These are phyloP conservation scores for Ciconia maguari DNA, from an alignment of 2,113 vertebrate genomes.

Conservation along the genomic window DNA sequence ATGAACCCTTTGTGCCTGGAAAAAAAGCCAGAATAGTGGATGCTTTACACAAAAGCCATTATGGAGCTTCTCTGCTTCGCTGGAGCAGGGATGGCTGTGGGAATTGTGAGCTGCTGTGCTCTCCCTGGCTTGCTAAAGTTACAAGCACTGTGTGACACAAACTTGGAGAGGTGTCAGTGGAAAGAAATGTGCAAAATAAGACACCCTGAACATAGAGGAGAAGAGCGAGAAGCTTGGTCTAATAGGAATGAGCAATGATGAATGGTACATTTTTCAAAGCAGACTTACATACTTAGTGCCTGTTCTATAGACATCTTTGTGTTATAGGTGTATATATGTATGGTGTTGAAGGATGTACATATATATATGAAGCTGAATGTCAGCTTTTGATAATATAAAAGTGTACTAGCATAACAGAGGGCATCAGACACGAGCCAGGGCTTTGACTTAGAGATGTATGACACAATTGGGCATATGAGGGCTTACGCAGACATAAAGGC, in stretches of 20 bases:
- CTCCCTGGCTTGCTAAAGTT: background rate
- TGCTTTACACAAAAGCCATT: background rate
- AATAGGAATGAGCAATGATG: background rate
- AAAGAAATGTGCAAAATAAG: background rate
- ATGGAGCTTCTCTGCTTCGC: background rate
- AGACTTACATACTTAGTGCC: background rate
- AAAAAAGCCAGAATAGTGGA: background rate
- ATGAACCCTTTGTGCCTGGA: background rate
- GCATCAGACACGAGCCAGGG: fast-evolving
- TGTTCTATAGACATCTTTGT: background rate
- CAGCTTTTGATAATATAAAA: background rate
- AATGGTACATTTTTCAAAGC: background rate
- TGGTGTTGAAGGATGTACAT: background rate
- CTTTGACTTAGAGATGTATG: background rate
- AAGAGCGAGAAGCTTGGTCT: background rate
- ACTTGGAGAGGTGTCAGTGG: background rate
- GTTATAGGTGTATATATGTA: background rate
- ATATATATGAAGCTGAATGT: background rate
- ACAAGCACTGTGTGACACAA: background rate
- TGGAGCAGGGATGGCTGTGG: background rate
- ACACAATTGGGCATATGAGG: fast-evolving
- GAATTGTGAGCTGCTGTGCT: background rate
- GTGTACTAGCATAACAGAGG: background rate
- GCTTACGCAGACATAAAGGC: fast-evolving
- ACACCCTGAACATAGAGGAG: background rate